Percentiles rank a stretch among this genome's conserved stretches.
Evolutionary conservation across 2,888 invertebrate genomes (phyloP).

Genomic region (Chouioia cunea): DNA sequence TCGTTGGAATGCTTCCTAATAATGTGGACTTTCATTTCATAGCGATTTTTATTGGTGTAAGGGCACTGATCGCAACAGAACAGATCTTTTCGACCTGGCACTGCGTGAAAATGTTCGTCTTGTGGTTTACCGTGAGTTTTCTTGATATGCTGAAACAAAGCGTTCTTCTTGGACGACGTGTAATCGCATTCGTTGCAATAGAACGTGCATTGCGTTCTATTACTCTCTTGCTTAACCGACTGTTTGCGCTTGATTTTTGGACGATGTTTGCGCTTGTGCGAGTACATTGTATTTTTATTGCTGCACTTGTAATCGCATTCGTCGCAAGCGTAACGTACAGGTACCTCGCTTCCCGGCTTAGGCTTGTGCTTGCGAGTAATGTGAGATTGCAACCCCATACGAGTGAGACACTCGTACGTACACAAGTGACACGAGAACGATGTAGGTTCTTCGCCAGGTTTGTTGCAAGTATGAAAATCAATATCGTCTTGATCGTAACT

Average conservation of each 20-base stretch:
- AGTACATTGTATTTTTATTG: constrained; percentile 60
- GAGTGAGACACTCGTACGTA: constrained; percentile 51
- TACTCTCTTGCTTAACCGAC: not conserved
- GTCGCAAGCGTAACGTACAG: constrained; percentile 54
- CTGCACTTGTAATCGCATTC: constrained; percentile 60
- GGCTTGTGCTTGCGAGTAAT: constrained; percentile 51
- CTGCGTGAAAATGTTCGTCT: no score
- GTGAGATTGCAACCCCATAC: constrained; percentile 49
- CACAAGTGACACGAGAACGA: constrained; percentile 47
- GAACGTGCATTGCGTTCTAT: constrained; percentile 18
- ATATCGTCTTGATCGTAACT: constrained; percentile 43
- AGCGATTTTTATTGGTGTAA: constrained; percentile 59
- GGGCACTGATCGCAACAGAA: constrained; percentile 58
- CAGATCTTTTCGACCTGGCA: constrained; percentile 46
- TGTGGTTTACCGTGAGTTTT: constrained; percentile 56
- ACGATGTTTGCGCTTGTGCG: constrained; percentile 59
- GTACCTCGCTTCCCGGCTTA: not conserved
- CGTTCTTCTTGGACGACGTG: constrained; percentile 59
- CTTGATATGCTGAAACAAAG: constrained; percentile 62
- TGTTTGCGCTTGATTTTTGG: constrained; percentile 32
- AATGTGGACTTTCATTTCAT: constrained; percentile 60
- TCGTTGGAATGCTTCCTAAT: constrained; percentile 57
- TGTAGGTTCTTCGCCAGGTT: not conserved
- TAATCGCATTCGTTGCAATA: constrained; percentile 63
- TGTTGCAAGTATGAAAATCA: constrained; percentile 45